Evolutionary conservation across 2,888 invertebrate species (phyloP), one percentile per base, ranked within the genome.

Genomic region (Megastigmus dorsalis): DNA sequence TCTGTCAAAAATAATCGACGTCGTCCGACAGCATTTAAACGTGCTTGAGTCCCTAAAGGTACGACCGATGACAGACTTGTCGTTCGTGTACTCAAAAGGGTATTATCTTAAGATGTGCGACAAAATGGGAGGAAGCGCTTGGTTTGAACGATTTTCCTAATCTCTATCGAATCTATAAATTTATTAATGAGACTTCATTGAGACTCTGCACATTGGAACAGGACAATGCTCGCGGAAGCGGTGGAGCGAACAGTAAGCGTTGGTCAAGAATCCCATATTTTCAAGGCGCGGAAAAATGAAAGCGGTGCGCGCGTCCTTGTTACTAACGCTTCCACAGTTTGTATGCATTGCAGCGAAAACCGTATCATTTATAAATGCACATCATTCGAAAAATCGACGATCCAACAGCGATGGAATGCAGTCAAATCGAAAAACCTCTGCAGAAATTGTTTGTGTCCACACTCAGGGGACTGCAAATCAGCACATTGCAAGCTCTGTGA

Each of bases 41-140:
- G 26, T 54, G 71, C 48, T 18, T 13, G 26, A 20, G 28, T 7
- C 15, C 10, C 38, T 13, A 41, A 18, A 20, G 18, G 62, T 72
- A 74, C 72, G 75, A 75, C 74, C 69, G 79, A 80, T 80, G 76
- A 76, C 4, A 15, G 3, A 3, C 2, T 45, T 2, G 18, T 45
- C 5, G 18, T 45, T 10, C 15, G 45, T 4, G 18, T 18, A 3
- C 20, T 45, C 4, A 18, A 45, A 18, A 45, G 18, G 20, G 45
- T 18, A 3, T 18, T 45, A 18, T 18, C 45, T 2, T 7, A 4
- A 3, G 45, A 45, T 6, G 18, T 45, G 3, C 15, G 45, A 2
- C 15, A 3, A 41, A 41, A 10, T 41, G 41, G 41, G 41, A 41
- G 41, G 41, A 41, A 41, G 5, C 41, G 3, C 10, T 45, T 3